These are phyloP conservation scores for Platyscapa corneri DNA, from an alignment of 1,140 invertebrate species.

Conservation along the genomic window DNA sequence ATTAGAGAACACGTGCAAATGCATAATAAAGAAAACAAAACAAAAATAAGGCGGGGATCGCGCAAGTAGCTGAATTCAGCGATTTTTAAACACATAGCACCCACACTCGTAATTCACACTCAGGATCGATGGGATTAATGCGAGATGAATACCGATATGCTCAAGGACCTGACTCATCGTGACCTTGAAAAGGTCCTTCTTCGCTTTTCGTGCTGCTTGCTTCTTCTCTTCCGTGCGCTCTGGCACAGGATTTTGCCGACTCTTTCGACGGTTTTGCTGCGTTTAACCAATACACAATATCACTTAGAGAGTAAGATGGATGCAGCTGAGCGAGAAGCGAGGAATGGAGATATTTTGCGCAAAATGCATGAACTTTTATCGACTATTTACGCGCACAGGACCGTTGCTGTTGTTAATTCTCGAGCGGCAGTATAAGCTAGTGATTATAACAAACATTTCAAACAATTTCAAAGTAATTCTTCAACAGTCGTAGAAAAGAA, in stretches of 20 bases:
- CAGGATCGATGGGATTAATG: conserved; percentile 12
- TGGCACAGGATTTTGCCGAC: conserved; percentile 2
- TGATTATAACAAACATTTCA: too few species aligned
- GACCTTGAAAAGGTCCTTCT: conserved; percentile 50
- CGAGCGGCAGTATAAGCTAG: too few species aligned
- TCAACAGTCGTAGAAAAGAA: too few species aligned
- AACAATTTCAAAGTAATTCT: too few species aligned
- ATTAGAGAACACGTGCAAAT: neutral
- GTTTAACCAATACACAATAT: neutral
- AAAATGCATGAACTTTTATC: too few species aligned
- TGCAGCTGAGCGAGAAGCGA: too few species aligned
- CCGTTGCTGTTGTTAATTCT: too few species aligned
- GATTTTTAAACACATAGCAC: conserved; percentile 7
- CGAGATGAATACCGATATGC: conserved; percentile 42
- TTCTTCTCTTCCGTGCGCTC: neutral
- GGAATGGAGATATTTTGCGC: too few species aligned
- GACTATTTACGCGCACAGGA: too few species aligned
- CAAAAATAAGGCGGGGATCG: neutral
- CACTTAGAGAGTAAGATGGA: neutral
- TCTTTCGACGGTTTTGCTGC: conserved; percentile 12
- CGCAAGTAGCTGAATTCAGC: conserved; percentile 4
- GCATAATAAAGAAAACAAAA: neutral
- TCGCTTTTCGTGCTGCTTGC: neutral
- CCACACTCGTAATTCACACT: conserved; percentile 36
- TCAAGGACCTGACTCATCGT: conserved; percentile 26